phyloP scores from a whole-genome alignment of 2,113 vertebrate genomes.

The Lepus americanus region DNA sequence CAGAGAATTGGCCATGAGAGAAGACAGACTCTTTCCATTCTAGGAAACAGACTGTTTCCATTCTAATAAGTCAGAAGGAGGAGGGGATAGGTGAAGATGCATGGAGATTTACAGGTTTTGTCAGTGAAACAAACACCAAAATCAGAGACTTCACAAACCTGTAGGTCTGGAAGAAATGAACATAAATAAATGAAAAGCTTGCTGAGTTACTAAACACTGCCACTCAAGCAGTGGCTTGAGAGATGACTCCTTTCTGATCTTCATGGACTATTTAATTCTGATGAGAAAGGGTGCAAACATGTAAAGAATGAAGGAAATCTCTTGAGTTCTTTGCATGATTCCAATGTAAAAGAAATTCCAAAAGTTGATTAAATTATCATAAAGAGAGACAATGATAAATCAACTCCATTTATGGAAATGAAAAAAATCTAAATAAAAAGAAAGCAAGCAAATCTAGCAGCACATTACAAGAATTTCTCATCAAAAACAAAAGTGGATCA shows the following conservation, averaged over 20 bases:
- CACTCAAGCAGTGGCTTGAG: not conserved
- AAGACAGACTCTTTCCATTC: not conserved
- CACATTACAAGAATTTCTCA: not conserved
- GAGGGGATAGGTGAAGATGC: not conserved
- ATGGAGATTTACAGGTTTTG: not conserved
- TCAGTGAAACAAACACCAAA: not conserved
- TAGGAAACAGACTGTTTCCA: not conserved
- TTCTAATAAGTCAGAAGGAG: not conserved
- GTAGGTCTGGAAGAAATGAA: not conserved
- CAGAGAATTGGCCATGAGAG: not conserved
- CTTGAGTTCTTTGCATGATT: not conserved
- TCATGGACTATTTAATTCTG: not conserved
- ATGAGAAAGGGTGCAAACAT: not conserved
- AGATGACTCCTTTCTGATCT: not conserved
- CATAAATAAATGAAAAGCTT: no score
- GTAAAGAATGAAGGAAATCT: not conserved
- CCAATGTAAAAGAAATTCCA: not conserved
- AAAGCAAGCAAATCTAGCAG: not conserved
- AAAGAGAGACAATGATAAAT: not conserved
- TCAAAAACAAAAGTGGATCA: not conserved
- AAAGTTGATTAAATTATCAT: not conserved
- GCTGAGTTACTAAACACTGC: no score
- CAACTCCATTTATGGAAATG: not conserved
- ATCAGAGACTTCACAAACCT: not conserved
- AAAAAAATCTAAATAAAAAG: not conserved